phyloP scores from a whole-genome alignment of 1,140 invertebrate species.

The Bicyclus anynana region DNA sequence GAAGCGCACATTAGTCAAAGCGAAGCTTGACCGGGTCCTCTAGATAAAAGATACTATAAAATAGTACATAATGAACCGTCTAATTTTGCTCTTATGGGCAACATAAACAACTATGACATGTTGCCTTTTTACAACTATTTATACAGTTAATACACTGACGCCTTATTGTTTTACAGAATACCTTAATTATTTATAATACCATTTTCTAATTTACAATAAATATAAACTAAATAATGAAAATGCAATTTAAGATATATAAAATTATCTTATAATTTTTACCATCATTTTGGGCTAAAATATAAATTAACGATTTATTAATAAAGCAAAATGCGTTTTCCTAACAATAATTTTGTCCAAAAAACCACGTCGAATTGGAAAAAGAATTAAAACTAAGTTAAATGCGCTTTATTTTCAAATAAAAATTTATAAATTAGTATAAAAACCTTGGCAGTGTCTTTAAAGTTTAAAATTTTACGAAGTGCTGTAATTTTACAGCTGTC shows the following conservation, averaged over 20 bases:
- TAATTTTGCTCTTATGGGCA: constrained; percentile 22
- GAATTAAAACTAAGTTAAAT: too few species aligned
- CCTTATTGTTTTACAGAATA: constrained; percentile 41
- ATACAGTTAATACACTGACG: constrained; percentile 41
- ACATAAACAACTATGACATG: constrained; percentile 46
- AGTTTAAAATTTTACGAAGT: too few species aligned
- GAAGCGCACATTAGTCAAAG: too few species aligned
- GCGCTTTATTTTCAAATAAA: too few species aligned
- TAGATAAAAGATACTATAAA: too few species aligned
- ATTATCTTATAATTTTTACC: not conserved
- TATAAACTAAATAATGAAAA: constrained; percentile 61
- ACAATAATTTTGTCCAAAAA: too few species aligned
- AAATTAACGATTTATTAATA: not conserved
- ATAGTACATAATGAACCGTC: too few species aligned
- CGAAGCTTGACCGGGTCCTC: too few species aligned
- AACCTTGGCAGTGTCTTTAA: too few species aligned
- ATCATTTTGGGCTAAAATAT: constrained; percentile 19
- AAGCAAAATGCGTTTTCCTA: not conserved
- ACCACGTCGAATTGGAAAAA: too few species aligned
- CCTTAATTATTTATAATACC: constrained; percentile 43
- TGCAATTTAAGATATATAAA: constrained; percentile 53
- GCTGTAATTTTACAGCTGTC: too few species aligned
- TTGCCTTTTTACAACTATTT: constrained; percentile 38
- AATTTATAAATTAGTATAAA: too few species aligned
- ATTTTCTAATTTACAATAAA: constrained; percentile 55